Evolutionary conservation across 2,797 vertebrate genomes (phyloP).

Genomic region (Perodicticus potto): DNA sequence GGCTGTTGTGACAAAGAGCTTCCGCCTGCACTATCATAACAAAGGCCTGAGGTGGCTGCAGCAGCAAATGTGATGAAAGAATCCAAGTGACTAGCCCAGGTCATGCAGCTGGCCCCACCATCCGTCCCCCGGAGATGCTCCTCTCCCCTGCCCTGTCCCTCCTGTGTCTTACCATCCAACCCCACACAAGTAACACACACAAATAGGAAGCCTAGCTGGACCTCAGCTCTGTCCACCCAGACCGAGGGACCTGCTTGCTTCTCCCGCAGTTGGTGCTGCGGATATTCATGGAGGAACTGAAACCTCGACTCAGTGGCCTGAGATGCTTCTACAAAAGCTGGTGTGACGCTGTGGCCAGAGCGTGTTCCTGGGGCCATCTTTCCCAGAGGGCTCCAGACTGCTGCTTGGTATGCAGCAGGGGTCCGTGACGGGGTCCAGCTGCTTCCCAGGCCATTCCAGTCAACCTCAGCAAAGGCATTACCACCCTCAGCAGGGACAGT

Average conservation of each 20-base stretch:
- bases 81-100: not conserved
- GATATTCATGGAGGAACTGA: rapidly evolving
- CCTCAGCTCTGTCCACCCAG: rapidly evolving
- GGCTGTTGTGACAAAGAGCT: not conserved
- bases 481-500: not conserved
- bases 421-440: not conserved
- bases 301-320: rapidly evolving
- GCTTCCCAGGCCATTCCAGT: not conserved
- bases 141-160: rapidly evolving
- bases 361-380: rapidly evolving
- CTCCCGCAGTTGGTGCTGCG: not conserved
- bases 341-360: rapidly evolving
- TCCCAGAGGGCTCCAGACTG: not conserved
- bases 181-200: rapidly evolving
- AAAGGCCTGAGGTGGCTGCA: rapidly evolving
- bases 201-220: rapidly evolving
- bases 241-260: not conserved
- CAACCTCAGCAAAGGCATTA: not conserved
- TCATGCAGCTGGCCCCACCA: not conserved
- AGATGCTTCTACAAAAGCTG: not conserved
- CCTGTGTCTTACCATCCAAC: not conserved
- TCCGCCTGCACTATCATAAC: rapidly evolving
- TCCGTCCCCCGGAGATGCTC: not conserved
- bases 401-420: not conserved
- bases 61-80: rapidly evolving